These are phyloP conservation scores for Bergia sp. DNA, from an alignment of 92 coral and sea anemone species.

Conservation along the genomic window DNA sequence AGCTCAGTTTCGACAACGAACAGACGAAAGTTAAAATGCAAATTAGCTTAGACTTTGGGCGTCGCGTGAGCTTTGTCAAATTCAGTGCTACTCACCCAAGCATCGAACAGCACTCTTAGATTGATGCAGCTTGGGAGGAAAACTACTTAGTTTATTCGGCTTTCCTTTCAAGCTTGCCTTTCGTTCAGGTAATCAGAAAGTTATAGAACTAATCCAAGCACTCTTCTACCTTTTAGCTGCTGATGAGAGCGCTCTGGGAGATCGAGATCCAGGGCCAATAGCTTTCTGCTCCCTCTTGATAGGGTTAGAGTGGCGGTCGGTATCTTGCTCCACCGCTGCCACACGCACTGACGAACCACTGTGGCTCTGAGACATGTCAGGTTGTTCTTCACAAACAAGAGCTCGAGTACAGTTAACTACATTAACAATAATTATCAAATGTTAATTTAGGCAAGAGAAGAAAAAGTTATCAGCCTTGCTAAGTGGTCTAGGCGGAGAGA, in stretches of 20 bases:
- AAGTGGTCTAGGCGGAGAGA: conserved; percentile 17
- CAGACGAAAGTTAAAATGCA: conserved; percentile 71
- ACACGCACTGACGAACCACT: conserved; percentile 1
- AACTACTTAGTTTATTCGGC: background rate
- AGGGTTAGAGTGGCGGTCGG: conserved; percentile 33
- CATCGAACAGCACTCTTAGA: background rate
- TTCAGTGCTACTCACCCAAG: background rate
- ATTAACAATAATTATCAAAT: conserved; percentile 29
- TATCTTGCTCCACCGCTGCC: conserved; percentile 28
- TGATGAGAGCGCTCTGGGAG: conserved; percentile 66
- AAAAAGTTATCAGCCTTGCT: background rate
- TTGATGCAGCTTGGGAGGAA: background rate
- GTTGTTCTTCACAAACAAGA: conserved; percentile 5
- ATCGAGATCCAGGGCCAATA: conserved; percentile 41
- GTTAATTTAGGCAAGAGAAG: conserved; percentile 23
- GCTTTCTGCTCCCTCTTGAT: conserved; percentile 37
- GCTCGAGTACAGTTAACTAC: conserved; percentile 25
- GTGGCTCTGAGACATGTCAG: conserved; percentile 21
- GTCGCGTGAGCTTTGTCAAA: conserved; percentile 49
- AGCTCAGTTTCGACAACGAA: conserved; percentile 43
- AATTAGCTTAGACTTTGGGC: conserved; percentile 49
- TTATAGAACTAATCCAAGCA: background rate
- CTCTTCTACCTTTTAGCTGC: conserved; percentile 65
- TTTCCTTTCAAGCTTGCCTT: background rate
- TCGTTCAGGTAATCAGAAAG: background rate